Base-by-base conservation (phyloP, 1,140 invertebrate species). In the Leptinotarsa undecemlineata region DNA sequence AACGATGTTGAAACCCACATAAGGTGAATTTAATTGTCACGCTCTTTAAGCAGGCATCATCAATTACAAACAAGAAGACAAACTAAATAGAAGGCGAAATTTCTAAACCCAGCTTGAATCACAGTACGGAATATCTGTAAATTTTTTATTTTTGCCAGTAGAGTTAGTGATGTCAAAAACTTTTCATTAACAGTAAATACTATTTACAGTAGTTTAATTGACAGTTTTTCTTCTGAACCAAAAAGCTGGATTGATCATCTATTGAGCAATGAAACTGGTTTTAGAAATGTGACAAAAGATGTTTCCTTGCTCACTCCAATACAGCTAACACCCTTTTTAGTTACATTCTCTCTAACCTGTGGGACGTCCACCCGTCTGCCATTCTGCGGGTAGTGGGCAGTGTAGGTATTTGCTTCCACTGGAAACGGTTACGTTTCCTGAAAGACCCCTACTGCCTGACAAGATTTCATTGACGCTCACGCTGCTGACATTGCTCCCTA, bases 351-450 rank as follows among this genome's bases (percentile, higher is more conserved):
- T 76, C 82, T 83, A 82, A 85, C 84, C 84, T 85, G 81, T 57
- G 70, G 76, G 76, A 75, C 81, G 70, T 33, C 48, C 51, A 51
- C 62, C 71, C 84, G 85, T 82, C 86, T 78, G 75, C 61, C 85
- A 86, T 86, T 88, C 90, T 78, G 88, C 85, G 73, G 92, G 91
- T 57, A 91, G 91, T 78, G 91, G 90, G 82, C 92, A 93, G 86
- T 93, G 92, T 77, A 93, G 88, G 86, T 91, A 89, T 83, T 90
- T 91, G 88, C 91, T 91, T 84, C 92, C 92, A 84, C 92, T 89
- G 80, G 92, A 91, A 87, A 92, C 90, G 72, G 90, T 87, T 84
- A 91, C 89, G 87, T 93, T 94, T 78, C 92, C 92, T 76, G 91
- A 92, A 82, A 91, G 87, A 76, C 85, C 66, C 77, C 80, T 82